A percentile compares a stretch with the other conserved stretches of the same genome.
Conservation (phyloP, 2,113 vertebrate genomes). For the Saccopteryx bilineata region DNA sequence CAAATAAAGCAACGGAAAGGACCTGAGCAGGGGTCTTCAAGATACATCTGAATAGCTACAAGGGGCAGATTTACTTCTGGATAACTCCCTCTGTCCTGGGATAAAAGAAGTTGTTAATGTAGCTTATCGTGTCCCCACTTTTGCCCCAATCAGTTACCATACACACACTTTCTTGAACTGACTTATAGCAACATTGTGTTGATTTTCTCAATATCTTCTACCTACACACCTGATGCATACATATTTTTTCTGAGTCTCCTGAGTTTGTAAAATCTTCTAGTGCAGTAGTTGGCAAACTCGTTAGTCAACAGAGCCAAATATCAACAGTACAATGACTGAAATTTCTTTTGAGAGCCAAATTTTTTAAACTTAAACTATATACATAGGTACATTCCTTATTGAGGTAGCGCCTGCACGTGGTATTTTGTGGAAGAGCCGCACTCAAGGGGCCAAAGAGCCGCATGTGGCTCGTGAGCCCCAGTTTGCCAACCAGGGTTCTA, state of each 20-base stretch:
- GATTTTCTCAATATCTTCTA: conserved; percentile 18
- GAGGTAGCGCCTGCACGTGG: too few species aligned
- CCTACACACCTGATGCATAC: background rate
- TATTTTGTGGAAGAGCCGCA: too few species aligned
- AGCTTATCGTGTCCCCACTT: background rate
- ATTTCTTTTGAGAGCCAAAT: too few species aligned
- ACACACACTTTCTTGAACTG: background rate
- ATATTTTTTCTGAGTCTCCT: background rate
- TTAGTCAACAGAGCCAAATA: too few species aligned
- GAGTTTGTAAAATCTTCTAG: background rate
- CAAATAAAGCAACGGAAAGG: background rate
- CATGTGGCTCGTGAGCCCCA: too few species aligned
- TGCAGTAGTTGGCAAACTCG: background rate
- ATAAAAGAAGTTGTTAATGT: background rate
- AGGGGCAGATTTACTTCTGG: background rate
- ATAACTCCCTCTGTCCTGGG: background rate
- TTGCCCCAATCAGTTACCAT: background rate
- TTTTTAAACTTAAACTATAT: too few species aligned
- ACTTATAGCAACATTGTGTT: background rate
- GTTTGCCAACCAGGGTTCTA: background rate
- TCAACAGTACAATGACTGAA: too few species aligned
- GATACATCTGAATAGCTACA: background rate
- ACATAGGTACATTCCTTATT: too few species aligned
- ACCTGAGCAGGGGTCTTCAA: background rate
- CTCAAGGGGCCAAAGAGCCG: too few species aligned